Conservation (phyloP, 2,888 invertebrate species). For the Scelioninae gen. 2 region DNA sequence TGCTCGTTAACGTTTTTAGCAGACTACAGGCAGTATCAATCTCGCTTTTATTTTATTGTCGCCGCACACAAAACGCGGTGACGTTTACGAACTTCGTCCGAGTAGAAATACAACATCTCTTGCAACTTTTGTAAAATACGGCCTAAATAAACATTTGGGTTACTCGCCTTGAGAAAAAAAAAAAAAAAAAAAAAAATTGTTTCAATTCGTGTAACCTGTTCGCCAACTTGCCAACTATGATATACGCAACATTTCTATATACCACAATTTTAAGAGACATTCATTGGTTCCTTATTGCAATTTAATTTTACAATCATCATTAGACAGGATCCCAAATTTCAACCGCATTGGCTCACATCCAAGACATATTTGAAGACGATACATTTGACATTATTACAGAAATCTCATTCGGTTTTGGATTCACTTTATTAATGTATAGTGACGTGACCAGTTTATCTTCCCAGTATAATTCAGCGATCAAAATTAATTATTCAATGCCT, state of each 20-base stretch:
- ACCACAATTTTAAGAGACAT: slow-evolving; percentile 17
- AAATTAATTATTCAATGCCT: too few species aligned
- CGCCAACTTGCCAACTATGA: slow-evolving; percentile 30
- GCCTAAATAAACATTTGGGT: slow-evolving; percentile 41
- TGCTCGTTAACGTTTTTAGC: slow-evolving; percentile 45
- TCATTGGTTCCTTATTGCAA: slow-evolving; percentile 25
- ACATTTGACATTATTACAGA: background rate
- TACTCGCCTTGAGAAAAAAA: slow-evolving; percentile 10
- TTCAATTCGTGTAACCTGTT: slow-evolving; percentile 10
- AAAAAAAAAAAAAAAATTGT: too few species aligned
- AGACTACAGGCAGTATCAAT: slow-evolving; percentile 34
- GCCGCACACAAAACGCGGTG: slow-evolving; percentile 41
- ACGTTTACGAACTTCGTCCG: slow-evolving; percentile 47
- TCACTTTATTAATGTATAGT: too few species aligned
- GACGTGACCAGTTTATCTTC: too few species aligned
- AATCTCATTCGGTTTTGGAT: too few species aligned
- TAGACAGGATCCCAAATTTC: slow-evolving; percentile 31
- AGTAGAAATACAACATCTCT: slow-evolving; percentile 34
- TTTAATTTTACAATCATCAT: slow-evolving; percentile 40
- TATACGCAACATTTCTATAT: slow-evolving; percentile 25
- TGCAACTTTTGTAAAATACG: slow-evolving; percentile 40
- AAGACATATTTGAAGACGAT: slow-evolving; percentile 3
- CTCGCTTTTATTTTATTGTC: slow-evolving; percentile 48
- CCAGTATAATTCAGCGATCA: too few species aligned
- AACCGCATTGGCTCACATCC: slow-evolving; percentile 4